A percentile compares a stretch with the other conserved stretches of the same genome.
Evolutionary conservation across 2,797 vertebrate species (phyloP).

Genomic region (Sebastes reedi): DNA sequence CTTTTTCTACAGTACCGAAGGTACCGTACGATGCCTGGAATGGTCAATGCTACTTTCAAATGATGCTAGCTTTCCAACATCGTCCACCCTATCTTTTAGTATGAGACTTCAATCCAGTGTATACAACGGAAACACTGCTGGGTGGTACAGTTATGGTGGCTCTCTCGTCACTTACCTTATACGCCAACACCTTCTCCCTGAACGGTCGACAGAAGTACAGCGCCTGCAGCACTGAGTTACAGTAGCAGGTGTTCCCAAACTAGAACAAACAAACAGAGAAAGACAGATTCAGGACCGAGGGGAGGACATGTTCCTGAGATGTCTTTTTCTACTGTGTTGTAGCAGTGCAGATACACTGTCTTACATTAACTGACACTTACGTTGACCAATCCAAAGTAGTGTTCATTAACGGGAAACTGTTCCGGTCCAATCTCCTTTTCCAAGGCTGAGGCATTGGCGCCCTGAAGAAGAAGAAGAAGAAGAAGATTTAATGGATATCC

Average conservation of each 20-base stretch:
- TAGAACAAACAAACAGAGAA: slow-evolving; percentile 49
- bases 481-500: not conserved
- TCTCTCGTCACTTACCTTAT: slow-evolving; percentile 79
- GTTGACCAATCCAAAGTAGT: slow-evolving; percentile 98
- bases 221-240: slow-evolving; percentile 94
- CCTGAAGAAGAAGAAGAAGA: slow-evolving; percentile 75
- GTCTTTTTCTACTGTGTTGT: not conserved
- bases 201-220: slow-evolving; percentile 94
- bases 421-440: slow-evolving; percentile 99
- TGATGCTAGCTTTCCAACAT: too few relatives aligned
- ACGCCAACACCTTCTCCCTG: slow-evolving; percentile 92
- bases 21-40: too few relatives aligned
- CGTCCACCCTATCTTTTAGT: not conserved
- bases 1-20: too few relatives aligned
- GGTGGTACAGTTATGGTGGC: not conserved
- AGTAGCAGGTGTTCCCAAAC: slow-evolving; percentile 97
- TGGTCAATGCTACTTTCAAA: too few relatives aligned
- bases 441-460: slow-evolving; percentile 99
- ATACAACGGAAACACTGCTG: not conserved
- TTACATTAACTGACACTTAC: slow-evolving; percentile 79
- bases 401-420: slow-evolving; percentile 99
- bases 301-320: not conserved
- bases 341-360: too few relatives aligned
- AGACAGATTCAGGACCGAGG: not conserved
- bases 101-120: not conserved